Conservation (phyloP, 1,140 invertebrate species). For the Ips typographus region DNA sequence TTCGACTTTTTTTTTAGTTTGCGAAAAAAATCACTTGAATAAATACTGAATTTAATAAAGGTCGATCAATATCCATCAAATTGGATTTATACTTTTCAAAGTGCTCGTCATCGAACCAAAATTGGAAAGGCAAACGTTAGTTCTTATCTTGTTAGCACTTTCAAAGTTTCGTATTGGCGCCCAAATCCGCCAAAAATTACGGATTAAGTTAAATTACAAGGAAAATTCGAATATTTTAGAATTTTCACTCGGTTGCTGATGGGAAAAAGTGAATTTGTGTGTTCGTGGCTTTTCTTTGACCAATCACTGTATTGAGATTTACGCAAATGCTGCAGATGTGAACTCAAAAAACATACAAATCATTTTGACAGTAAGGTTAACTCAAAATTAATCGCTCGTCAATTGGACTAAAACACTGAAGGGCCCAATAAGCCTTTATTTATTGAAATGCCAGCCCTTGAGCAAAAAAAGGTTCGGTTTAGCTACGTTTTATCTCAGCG, state of each 20-base stretch:
- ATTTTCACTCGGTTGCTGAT: constrained; percentile 4
- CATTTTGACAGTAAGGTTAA: no score
- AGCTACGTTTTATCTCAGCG: constrained; percentile 14
- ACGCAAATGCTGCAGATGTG: no score
- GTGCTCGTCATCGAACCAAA: constrained; percentile 14
- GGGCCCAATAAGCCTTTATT: constrained; percentile 7
- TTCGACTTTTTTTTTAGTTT: no score
- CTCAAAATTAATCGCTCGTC: neutral
- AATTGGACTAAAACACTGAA: neutral
- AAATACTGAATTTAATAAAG: no score
- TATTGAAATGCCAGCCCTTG: neutral
- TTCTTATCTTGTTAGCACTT: constrained; percentile 30
- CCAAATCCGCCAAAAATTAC: constrained; percentile 33
- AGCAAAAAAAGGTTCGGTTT: constrained; percentile 16
- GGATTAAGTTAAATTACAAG: constrained; percentile 32
- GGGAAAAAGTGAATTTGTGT: no score
- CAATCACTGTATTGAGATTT: no score
- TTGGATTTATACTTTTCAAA: constrained; percentile 27
- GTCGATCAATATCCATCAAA: no score
- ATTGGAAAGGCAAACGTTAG: constrained; percentile 25
- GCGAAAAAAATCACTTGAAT: no score
- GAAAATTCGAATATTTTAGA: constrained; percentile 23
- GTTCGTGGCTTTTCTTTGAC: no score
- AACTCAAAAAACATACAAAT: no score
- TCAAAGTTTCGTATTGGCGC: constrained; percentile 25